Evolutionary conservation across 1,140 invertebrate genomes (phyloP).

Genomic region (Drosophila mayri): DNA sequence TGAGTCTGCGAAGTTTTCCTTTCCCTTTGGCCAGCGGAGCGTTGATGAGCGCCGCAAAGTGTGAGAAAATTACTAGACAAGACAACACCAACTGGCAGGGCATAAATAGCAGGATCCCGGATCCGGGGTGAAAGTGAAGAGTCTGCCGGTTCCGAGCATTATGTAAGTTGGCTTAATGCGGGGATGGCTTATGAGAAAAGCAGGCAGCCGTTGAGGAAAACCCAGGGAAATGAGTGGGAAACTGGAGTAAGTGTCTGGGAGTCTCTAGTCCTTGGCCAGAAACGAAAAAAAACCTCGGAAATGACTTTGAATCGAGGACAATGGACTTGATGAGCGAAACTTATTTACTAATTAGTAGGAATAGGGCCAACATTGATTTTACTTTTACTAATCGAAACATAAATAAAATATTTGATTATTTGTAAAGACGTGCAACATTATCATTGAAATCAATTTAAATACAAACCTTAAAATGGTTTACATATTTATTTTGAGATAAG

Average conservation of each 20-base stretch:
- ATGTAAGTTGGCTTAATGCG: slow-evolving; percentile 45
- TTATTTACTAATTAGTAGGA: slow-evolving; percentile 63
- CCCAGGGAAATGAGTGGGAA: slow-evolving; percentile 30
- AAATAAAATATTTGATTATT: background rate
- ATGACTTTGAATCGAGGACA: slow-evolving; percentile 30
- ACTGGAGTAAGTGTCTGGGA: slow-evolving; percentile 21
- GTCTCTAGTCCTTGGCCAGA: slow-evolving; percentile 12
- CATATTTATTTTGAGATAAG: too few species aligned
- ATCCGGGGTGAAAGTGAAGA: slow-evolving; percentile 54
- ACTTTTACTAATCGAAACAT: slow-evolving; percentile 65
- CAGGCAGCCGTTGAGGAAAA: slow-evolving; percentile 17
- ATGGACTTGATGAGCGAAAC: slow-evolving; percentile 58
- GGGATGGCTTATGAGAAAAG: slow-evolving; percentile 26
- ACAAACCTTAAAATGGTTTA: too few species aligned
- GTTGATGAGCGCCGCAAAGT: slow-evolving; percentile 74
- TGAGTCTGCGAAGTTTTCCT: slow-evolving; percentile 73
- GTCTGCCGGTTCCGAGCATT: slow-evolving; percentile 44
- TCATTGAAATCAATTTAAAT: too few species aligned
- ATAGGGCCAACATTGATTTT: slow-evolving; percentile 17
- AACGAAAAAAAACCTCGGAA: background rate
- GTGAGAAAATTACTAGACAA: slow-evolving; percentile 79
- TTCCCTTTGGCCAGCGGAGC: slow-evolving; percentile 39
- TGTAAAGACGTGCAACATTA: background rate
- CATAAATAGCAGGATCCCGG: slow-evolving; percentile 62
- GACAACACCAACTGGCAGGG: slow-evolving; percentile 53